Base-by-base conservation (phyloP, 2,113 vertebrate species). In the Egretta garzetta region DNA sequence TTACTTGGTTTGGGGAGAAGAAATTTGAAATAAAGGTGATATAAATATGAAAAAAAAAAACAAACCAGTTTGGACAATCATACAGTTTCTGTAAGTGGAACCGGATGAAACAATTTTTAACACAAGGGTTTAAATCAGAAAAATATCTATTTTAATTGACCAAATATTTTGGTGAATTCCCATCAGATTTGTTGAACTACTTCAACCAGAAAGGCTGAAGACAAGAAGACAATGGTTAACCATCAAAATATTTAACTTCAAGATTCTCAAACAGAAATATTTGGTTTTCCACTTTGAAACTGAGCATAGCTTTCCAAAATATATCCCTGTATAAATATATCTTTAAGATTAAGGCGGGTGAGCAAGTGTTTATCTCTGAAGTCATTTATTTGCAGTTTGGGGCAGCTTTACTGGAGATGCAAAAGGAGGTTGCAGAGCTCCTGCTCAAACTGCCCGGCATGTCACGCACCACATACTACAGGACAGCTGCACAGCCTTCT, bases 401-500 rank as follows among this genome's bases (percentile, higher is more conserved):
- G 70, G 49, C 45, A 90, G 90, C 70, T 90, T 82, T 95, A n/a
- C 80, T 70, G 90, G 47, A 89, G 39, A 55, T 86, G 56, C 50
- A 86, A 80, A 86, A 92, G 50, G 62, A 60, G 39, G 45, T 70
- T 73, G 58, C 79, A 73, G 71, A 71, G 62, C 80, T 96, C 35
- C 84, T 56, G 47, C 88, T 77, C 86, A 81, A 66, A 12, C 50
- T 9, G 9, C 80, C 81, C 90, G 95, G 84, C 87, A 75, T 94
- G 95, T 93, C 92, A 93, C 15, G 26, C 24, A 23, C 43, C 33
- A 32, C 90, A 73, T 94, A 91, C 68, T 72, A 93, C 43, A 75
- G 74, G 93, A 96, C 96, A 97, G 95, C 96, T 96, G 92, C 96
- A 92, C 70, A 82, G 62, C 47, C 87, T 86, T 24, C 93, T 92